These are phyloP conservation scores for Mormyrus lacerda DNA, from an alignment of 2,113 vertebrate species.

Conservation along the genomic window DNA sequence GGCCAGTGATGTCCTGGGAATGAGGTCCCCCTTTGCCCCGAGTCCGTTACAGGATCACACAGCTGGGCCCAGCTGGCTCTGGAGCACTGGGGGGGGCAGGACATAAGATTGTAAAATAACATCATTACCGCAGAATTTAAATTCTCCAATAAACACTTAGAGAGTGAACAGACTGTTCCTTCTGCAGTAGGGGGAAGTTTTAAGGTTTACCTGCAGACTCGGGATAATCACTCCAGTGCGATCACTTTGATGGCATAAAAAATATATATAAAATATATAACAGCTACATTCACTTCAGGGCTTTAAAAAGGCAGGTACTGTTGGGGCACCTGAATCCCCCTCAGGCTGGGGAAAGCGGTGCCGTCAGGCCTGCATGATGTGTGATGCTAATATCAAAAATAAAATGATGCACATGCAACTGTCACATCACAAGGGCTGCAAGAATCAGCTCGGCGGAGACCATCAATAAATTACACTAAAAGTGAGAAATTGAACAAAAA, in stretches of 20 bases:
- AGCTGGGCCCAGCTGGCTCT: slow-evolving; percentile 42
- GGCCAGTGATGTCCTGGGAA: not conserved
- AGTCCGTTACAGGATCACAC: slow-evolving; percentile 53
- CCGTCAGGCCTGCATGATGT: not conserved
- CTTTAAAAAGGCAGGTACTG: not conserved
- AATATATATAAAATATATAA: not conserved
- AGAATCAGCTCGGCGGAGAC: not conserved
- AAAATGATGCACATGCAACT: not conserved
- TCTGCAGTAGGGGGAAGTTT: not conserved
- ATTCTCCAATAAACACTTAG: not conserved
- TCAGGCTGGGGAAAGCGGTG: not conserved
- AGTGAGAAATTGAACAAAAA: not conserved
- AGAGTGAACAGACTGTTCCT: not conserved
- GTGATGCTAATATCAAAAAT: not conserved
- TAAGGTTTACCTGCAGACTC: not conserved
- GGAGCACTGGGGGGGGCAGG: slow-evolving; percentile 30
- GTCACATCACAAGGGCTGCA: not conserved
- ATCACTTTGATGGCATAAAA: not conserved
- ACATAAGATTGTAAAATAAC: not conserved
- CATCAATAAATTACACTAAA: not conserved
- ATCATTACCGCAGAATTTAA: not conserved
- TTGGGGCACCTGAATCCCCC: not conserved
- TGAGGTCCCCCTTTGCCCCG: not conserved
- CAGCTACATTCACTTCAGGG: not conserved
- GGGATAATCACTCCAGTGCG: not conserved